Percentiles rank a stretch among this genome's conserved stretches.
Evolutionary conservation across 2,113 vertebrate genomes (phyloP).

Genomic region (Pao palembangensis): DNA sequence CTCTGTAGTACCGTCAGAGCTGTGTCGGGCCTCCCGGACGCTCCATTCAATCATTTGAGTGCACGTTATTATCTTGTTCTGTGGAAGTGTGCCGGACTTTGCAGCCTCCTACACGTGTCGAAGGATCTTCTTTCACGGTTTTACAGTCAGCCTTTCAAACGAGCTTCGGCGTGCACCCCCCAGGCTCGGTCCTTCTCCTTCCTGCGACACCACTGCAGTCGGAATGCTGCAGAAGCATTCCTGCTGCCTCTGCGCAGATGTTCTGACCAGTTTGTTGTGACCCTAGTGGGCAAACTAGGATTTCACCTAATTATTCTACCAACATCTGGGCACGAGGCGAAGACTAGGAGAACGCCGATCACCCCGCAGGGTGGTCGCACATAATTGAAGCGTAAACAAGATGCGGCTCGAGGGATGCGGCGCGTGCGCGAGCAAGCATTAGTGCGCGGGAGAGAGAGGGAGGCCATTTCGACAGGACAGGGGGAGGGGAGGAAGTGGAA

Average conservation of each 20-base stretch:
- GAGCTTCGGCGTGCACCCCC: slow-evolving; percentile 11
- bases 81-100: slow-evolving; percentile 20
- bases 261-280: slow-evolving; percentile 24
- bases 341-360: slow-evolving; percentile 26
- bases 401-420: slow-evolving; percentile 51
- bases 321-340: slow-evolving; percentile 60
- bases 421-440: slow-evolving; percentile 59
- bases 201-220: slow-evolving; percentile 2
- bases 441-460: slow-evolving; percentile 48
- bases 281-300: slow-evolving; percentile 49
- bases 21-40: slow-evolving; percentile 51
- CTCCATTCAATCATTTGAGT: slow-evolving; percentile 51
- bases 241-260: slow-evolving; percentile 36
- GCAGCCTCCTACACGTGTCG: too few relatives aligned
- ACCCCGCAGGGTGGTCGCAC: slow-evolving; percentile 46
- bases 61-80: slow-evolving; percentile 58
- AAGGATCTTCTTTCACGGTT: background rate
- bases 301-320: slow-evolving; percentile 49
- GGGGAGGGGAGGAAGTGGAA: slow-evolving; percentile 53
- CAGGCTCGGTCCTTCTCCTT: slow-evolving; percentile 8
- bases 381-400: slow-evolving; percentile 70
- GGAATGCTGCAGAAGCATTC: slow-evolving; percentile 18
- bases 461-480: slow-evolving; percentile 59
- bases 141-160: background rate
- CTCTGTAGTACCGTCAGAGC: slow-evolving; percentile 38